Conservation (phyloP, 2,797 vertebrate species). For the Rhinoraja longicauda region DNA sequence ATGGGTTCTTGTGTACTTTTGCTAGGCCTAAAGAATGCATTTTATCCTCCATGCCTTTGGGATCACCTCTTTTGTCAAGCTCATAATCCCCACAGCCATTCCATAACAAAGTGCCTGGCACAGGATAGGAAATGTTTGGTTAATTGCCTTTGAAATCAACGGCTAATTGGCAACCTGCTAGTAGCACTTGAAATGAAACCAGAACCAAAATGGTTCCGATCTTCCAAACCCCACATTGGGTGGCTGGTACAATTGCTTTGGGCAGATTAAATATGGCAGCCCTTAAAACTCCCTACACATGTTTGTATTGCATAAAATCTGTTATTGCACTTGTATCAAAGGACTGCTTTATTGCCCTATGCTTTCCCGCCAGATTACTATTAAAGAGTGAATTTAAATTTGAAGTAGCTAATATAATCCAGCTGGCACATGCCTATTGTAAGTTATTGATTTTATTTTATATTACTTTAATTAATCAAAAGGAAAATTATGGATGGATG, state of each 20-base stretch:
- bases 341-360: background rate
- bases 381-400: background rate
- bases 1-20: background rate
- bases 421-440: background rate
- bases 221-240: background rate
- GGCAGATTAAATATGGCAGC: background rate
- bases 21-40: no score
- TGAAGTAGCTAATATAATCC: background rate
- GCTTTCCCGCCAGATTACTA: background rate
- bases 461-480: conserved; percentile 4
- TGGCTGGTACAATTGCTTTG: background rate
- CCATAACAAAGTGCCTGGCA: background rate
- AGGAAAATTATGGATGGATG: background rate
- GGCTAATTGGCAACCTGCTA: background rate
- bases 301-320: background rate
- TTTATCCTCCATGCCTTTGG: background rate
- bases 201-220: background rate
- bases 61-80: background rate
- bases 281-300: background rate
- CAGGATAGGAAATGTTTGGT: no score
- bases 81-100: background rate
- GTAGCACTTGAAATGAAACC: background rate
- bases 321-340: background rate
- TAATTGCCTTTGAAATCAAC: background rate
- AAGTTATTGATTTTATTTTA: background rate